Evolutionary conservation across 64 coral and sea anemone species (phyloP).

Genomic region (Trachythela sp.): DNA sequence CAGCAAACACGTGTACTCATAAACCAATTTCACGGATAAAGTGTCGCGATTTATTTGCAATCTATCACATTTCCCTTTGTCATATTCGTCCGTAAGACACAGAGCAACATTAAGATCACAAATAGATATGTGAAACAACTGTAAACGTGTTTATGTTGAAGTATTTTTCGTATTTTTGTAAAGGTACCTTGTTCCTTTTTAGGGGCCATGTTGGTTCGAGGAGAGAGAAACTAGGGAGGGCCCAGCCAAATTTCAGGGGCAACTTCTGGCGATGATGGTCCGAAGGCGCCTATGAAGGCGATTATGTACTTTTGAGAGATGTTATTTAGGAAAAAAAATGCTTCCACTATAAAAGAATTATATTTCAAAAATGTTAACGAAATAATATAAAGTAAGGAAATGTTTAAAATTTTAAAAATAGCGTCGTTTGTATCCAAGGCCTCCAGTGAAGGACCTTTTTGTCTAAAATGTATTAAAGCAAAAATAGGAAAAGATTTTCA

Average conservation of each 20-base stretch:
- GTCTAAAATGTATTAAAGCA: too few species aligned
- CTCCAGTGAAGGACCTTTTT: too few species aligned
- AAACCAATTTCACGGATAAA: not conserved
- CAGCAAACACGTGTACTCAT: not conserved
- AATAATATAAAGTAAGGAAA: too few species aligned
- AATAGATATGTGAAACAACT: not conserved
- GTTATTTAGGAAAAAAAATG: not conserved
- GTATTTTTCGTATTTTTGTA: not conserved
- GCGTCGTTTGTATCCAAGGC: too few species aligned
- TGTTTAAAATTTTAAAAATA: too few species aligned
- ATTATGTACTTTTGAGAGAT: not conserved
- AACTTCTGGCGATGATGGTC: not conserved
- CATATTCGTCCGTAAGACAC: not conserved
- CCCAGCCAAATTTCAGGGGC: not conserved
- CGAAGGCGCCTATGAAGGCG: not conserved
- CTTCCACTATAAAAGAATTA: not conserved
- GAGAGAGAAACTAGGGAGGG: not conserved
- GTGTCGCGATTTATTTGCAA: not conserved
- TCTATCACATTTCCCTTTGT: not conserved
- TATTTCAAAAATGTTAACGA: not conserved
- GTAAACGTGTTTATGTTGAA: not conserved
- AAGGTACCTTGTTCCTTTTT: constrained; percentile 20
- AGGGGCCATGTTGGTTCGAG: constrained; percentile 19
- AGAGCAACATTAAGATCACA: not conserved
- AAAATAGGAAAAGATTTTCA: too few species aligned